phyloP scores from a whole-genome alignment of 1,140 invertebrate species.

The Ctenoplectra terminalis region DNA sequence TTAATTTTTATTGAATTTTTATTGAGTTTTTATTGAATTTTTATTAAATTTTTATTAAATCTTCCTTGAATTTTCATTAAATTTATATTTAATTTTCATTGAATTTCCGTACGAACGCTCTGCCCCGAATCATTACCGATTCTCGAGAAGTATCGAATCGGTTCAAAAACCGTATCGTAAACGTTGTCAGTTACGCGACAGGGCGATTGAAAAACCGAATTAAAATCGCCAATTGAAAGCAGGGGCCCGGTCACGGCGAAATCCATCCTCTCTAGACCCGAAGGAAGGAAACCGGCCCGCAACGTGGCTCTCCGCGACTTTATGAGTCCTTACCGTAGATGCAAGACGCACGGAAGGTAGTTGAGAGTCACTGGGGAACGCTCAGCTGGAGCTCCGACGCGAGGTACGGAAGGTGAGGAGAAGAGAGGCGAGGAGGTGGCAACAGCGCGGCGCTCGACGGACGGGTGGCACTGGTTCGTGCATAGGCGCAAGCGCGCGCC shows the following conservation, averaged over 20 bases:
- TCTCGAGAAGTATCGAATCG: no score
- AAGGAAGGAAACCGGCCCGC: slow-evolving; percentile 24
- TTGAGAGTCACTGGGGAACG: slow-evolving; percentile 71
- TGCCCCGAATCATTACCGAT: no score
- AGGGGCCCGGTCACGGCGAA: background rate
- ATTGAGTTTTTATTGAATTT: no score
- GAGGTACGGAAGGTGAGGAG: slow-evolving; percentile 64
- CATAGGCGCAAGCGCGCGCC: slow-evolving; percentile 55
- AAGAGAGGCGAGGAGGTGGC: slow-evolving; percentile 74
- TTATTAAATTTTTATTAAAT: no score
- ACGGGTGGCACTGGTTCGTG: slow-evolving; percentile 71
- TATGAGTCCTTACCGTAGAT: no score
- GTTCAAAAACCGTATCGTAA: no score
- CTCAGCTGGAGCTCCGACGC: slow-evolving; percentile 74
- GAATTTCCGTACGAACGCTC: no score
- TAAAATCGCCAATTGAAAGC: slow-evolving; percentile 11
- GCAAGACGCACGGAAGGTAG: background rate
- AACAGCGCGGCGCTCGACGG: slow-evolving; percentile 75
- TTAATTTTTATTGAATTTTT: no score
- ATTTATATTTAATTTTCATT: no score
- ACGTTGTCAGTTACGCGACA: background rate
- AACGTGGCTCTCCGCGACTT: slow-evolving; percentile 11
- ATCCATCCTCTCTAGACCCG: background rate
- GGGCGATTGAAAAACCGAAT: background rate
- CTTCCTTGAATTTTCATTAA: no score